Conservation (phyloP, 2,113 vertebrate species). For the Lethenteron camtschaticum region DNA sequence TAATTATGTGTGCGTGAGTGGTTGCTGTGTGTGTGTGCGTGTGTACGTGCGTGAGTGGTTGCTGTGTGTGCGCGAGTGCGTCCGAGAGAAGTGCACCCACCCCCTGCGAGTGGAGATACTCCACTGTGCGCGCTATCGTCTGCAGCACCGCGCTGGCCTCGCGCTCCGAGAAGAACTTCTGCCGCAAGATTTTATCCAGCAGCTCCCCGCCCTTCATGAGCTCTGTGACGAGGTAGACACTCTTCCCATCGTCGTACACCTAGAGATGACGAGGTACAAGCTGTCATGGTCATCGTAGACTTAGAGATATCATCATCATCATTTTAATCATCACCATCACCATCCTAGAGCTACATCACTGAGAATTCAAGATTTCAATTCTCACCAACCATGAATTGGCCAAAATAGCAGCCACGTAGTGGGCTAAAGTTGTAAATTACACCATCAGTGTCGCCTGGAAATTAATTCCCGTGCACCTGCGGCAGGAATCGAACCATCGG, state of each 20-base stretch:
- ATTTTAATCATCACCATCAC: not conserved
- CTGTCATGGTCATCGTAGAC: fast-evolving
- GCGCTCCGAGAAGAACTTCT: slow-evolving; percentile 81
- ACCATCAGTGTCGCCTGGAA: too few species aligned
- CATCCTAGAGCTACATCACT: not conserved
- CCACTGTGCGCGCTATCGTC: slow-evolving; percentile 74
- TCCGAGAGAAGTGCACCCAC: slow-evolving; percentile 23
- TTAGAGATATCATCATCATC: slow-evolving; percentile 1
- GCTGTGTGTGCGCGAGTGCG: too few species aligned
- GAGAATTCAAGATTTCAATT: not conserved
- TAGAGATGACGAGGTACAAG: slow-evolving; percentile 14
- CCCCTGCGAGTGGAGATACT: slow-evolving; percentile 93
- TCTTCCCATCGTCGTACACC: slow-evolving; percentile 81
- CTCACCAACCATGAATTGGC: too few species aligned
- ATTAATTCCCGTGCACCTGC: too few species aligned
- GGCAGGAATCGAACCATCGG: too few species aligned
- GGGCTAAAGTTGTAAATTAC: too few species aligned
- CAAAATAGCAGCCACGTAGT: too few species aligned
- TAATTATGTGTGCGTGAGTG: too few species aligned
- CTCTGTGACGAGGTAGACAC: slow-evolving; percentile 73
- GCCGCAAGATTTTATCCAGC: slow-evolving; percentile 66
- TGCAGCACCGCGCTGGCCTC: slow-evolving; percentile 76
- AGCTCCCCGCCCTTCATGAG: slow-evolving; percentile 92
- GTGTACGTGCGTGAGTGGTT: too few species aligned
- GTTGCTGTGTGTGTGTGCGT: too few species aligned